phyloP scores from a whole-genome alignment of 1,140 invertebrate species.

The Macrosteles quadrilineatus region DNA sequence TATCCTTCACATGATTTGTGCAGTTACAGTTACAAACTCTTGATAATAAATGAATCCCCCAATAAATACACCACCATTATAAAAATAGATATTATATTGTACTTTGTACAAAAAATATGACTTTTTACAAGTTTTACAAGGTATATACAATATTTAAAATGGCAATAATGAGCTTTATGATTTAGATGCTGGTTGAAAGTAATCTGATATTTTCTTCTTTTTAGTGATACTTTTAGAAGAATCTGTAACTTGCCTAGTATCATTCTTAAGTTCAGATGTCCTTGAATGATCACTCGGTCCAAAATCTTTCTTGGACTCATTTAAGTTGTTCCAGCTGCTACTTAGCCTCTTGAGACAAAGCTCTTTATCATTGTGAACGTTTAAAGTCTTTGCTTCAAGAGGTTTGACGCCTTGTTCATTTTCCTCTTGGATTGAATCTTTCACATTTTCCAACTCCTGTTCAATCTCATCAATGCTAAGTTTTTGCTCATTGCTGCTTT shows the following conservation, averaged over 20 bases:
- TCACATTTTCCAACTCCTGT: slow-evolving; percentile 5
- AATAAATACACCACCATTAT: not conserved
- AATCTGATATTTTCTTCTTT: slow-evolving; percentile 21
- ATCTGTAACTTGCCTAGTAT: too few species aligned
- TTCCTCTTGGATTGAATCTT: not conserved
- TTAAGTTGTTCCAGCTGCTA: slow-evolving; percentile 33
- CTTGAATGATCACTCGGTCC: not conserved
- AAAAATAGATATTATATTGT: not conserved
- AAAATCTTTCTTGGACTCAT: slow-evolving; percentile 35
- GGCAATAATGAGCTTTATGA: not conserved
- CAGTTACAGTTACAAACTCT: too few species aligned
- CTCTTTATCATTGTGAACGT: slow-evolving; percentile 23
- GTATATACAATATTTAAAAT: too few species aligned
- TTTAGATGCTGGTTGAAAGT: slow-evolving; percentile 10
- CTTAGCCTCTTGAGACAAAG: slow-evolving; percentile 34
- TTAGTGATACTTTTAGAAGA: not conserved
- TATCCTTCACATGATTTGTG: too few species aligned
- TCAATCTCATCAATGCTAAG: slow-evolving; percentile 2
- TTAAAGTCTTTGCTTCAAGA: slow-evolving; percentile 28
- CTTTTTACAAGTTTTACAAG: not conserved
- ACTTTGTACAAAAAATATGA: not conserved
- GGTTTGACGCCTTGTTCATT: slow-evolving; percentile 2
- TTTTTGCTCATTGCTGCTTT: not conserved
- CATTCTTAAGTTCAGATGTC: not conserved
- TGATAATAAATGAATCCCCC: too few species aligned